phyloP scores from a whole-genome alignment of 2,888 invertebrate genomes.

The Tetramorium bicarinatum region DNA sequence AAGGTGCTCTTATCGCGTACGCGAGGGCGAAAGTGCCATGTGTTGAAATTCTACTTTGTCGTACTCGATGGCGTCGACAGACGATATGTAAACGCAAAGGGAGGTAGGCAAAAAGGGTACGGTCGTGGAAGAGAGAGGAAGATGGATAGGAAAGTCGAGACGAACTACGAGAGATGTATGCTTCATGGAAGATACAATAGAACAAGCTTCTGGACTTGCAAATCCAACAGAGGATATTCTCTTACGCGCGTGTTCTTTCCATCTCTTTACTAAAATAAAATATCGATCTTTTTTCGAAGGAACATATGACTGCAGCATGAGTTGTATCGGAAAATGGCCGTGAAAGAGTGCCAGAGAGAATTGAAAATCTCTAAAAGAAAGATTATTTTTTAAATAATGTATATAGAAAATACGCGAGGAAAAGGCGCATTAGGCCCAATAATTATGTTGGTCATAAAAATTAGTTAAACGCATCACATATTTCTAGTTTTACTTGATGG shows the following conservation, averaged over 20 bases:
- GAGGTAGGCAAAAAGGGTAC: conserved; percentile 46
- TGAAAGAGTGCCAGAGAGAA: not conserved
- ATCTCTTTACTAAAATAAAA: conserved; percentile 80
- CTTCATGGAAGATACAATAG: conserved; percentile 44
- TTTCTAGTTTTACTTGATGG: not conserved
- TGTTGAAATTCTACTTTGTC: conserved; percentile 57
- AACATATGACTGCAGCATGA: not conserved
- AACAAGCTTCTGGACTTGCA: conserved; percentile 58
- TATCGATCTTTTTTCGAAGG: conserved; percentile 79
- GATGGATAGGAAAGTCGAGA: conserved; percentile 47
- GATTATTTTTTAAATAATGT: not conserved
- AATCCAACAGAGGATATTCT: conserved; percentile 70
- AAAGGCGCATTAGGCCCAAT: not conserved
- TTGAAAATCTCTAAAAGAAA: not conserved
- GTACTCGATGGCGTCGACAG: conserved; percentile 60
- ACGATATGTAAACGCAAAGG: conserved; percentile 66
- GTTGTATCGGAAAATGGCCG: not conserved
- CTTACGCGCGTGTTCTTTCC: conserved; percentile 67
- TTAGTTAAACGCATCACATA: not conserved
- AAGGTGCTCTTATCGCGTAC: conserved; percentile 44
- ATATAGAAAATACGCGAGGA: not conserved
- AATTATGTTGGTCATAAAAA: not conserved
- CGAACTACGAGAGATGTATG: conserved; percentile 47
- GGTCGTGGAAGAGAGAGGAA: conserved; percentile 33
- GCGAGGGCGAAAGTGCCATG: conserved; percentile 46